These are phyloP conservation scores for Anagyrus pseudococci DNA, from an alignment of 2,888 invertebrate genomes.

Conservation along the genomic window DNA sequence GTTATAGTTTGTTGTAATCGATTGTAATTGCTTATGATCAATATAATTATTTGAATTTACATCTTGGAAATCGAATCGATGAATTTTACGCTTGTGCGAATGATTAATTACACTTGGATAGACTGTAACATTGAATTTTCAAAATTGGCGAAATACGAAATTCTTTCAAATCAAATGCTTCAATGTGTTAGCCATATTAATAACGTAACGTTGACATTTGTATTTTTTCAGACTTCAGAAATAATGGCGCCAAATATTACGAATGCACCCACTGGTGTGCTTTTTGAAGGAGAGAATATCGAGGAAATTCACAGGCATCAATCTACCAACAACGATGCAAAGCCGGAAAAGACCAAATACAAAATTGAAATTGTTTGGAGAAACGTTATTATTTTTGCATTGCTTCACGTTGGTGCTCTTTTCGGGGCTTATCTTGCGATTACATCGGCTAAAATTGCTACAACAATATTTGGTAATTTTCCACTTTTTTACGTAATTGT, in stretches of 20 bases:
- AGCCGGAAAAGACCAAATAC: slow-evolving; percentile 34
- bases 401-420: slow-evolving; percentile 77
- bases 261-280: slow-evolving; percentile 58
- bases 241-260: slow-evolving; percentile 63
- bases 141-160: no score
- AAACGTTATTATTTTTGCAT: slow-evolving; percentile 79
- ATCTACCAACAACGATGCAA: slow-evolving; percentile 20
- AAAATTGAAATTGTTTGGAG: slow-evolving; percentile 74
- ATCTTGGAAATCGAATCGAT: no score
- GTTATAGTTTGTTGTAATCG: no score
- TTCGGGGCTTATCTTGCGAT: slow-evolving; percentile 79
- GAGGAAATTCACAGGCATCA: slow-evolving; percentile 38
- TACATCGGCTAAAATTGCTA: slow-evolving; percentile 77
- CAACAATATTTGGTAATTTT: slow-evolving; percentile 74
- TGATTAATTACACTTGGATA: no score
- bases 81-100: no score
- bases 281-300: slow-evolving; percentile 55
- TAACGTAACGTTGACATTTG: no score
- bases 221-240: slow-evolving; percentile 8
- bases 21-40: no score
- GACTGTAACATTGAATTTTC: no score
- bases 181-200: no score
- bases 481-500: not conserved
- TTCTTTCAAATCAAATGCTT: no score
- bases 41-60: no score